These are phyloP conservation scores for Cricetomys ansorgei DNA, from an alignment of 2,113 vertebrate species.

Conservation along the genomic window DNA sequence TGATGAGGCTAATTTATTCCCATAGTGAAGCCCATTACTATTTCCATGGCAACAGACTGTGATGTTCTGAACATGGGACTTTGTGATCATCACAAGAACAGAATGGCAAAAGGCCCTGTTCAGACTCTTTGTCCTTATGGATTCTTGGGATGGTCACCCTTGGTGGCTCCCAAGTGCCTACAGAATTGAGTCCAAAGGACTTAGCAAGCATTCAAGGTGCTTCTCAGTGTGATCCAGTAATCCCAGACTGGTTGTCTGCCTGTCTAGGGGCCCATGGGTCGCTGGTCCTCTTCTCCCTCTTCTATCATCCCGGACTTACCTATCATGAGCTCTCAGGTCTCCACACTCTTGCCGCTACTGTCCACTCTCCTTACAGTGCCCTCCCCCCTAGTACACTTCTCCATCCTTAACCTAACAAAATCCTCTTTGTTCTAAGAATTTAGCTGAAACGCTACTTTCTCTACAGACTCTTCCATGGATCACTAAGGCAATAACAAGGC, in stretches of 20 bases:
- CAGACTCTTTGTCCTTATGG: constrained; percentile 78
- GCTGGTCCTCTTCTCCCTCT: constrained; percentile 3
- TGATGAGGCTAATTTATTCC: constrained; percentile 84
- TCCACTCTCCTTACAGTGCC: neutral
- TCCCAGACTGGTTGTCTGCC: neutral
- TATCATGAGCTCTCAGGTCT: neutral
- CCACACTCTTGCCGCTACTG: neutral
- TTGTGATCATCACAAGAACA: constrained; percentile 81
- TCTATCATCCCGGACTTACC: neutral
- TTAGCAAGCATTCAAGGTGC: constrained; percentile 60
- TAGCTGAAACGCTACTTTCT: neutral
- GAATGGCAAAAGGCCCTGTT: constrained; percentile 78
- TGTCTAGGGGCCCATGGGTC: neutral
- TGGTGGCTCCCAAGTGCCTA: constrained; percentile 63
- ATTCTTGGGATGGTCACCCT: constrained; percentile 72
- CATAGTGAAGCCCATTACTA: constrained; percentile 83
- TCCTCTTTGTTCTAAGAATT: neutral
- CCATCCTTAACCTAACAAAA: neutral
- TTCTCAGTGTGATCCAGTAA: constrained; percentile 13
- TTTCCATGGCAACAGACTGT: constrained; percentile 84
- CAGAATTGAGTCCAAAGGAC: constrained; percentile 58
- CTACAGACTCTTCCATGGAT: neutral
- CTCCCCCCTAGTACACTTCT: neutral
- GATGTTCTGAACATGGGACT: constrained; percentile 83
- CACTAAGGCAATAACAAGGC: neutral